Evolutionary conservation across 2,113 vertebrate species (phyloP).

Genomic region (Ictalurus furcatus): DNA sequence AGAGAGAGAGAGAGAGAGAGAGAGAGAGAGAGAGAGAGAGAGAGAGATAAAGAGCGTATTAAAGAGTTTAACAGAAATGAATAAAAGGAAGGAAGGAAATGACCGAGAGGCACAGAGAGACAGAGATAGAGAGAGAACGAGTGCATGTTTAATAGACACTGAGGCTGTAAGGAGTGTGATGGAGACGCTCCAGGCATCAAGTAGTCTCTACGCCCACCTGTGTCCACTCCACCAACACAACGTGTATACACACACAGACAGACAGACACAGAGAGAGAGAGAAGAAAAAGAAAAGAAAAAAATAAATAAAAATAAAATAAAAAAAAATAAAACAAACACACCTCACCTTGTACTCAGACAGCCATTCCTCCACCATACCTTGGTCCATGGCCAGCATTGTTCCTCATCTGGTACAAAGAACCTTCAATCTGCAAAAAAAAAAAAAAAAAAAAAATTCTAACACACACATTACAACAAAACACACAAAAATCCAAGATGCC

Average conservation of each 20-base stretch:
- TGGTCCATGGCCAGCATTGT: constrained; percentile 96
- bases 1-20: constrained; percentile 28
- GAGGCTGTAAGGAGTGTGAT: neutral
- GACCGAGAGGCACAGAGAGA: neutral
- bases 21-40: constrained; percentile 35
- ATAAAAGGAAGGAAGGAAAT: neutral
- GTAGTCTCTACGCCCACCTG: constrained; percentile 7
- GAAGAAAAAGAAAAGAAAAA: neutral
- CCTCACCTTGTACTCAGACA: constrained; percentile 95
- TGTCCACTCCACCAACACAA: neutral
- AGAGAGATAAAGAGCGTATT: neutral
- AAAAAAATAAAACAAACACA: too few relatives aligned
- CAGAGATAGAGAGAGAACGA: neutral
- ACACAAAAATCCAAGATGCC: neutral
- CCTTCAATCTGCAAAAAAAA: constrained; percentile 64
- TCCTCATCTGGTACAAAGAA: constrained; percentile 79
- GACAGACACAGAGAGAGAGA: neutral
- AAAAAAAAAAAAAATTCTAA: neutral
- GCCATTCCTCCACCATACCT: constrained; percentile 96
- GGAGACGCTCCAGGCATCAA: neutral
- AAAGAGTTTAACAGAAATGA: too few relatives aligned
- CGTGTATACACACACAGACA: neutral
- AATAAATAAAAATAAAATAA: too few relatives aligned
- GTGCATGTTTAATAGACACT: neutral
- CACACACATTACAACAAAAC: neutral